Percentiles rank a stretch among this genome's conserved stretches.
phyloP scores from a whole-genome alignment of 2,888 invertebrate species.

The Thera britannica region DNA sequence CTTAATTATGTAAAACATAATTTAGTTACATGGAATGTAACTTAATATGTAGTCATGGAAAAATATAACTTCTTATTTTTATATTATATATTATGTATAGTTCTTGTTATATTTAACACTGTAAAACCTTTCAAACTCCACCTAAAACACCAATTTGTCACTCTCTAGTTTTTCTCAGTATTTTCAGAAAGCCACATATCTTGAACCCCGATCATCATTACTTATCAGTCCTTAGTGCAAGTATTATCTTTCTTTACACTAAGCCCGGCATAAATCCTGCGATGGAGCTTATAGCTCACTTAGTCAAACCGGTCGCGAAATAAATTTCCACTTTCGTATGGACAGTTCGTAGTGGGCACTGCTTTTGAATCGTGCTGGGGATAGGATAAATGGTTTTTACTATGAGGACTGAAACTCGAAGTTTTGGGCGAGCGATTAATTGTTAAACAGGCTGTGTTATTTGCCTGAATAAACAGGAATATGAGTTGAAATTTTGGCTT shows the following conservation, averaged over 20 bases:
- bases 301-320: conserved; percentile 33
- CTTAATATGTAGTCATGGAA: too few relatives aligned
- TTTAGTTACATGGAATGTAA: too few relatives aligned
- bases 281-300: conserved; percentile 34
- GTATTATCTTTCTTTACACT: conserved; percentile 32
- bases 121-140: background rate
- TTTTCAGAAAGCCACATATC: background rate
- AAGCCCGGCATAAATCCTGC: conserved; percentile 35
- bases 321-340: conserved; percentile 38
- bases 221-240: conserved; percentile 26
- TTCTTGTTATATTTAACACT: too few relatives aligned
- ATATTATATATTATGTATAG: too few relatives aligned
- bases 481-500: too few relatives aligned
- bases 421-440: too few relatives aligned
- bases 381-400: conserved; percentile 36
- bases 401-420: background rate
- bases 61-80: too few relatives aligned
- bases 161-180: background rate
- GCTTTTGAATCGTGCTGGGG: conserved; percentile 35
- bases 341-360: conserved; percentile 33
- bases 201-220: conserved; percentile 19
- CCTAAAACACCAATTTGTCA: background rate
- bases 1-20: too few relatives aligned
- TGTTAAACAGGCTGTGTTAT: too few relatives aligned
- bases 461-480: too few relatives aligned